Evolutionary conservation across 1,140 invertebrate genomes (phyloP), one percentile per base, ranked within the genome.

Genomic region (Drosophila bipectinata): DNA sequence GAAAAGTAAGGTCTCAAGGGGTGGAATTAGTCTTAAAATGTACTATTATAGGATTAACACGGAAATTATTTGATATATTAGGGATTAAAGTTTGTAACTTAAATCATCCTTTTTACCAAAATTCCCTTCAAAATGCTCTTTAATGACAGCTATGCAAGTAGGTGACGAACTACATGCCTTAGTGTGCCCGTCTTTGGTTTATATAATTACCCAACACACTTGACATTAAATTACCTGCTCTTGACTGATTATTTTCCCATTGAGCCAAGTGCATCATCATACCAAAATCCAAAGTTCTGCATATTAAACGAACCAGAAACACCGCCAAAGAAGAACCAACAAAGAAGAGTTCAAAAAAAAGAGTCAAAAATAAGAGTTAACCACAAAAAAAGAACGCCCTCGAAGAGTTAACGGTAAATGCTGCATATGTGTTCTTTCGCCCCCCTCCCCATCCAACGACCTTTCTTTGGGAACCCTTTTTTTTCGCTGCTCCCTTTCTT

Each of bases 361-460:
- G 15, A 15, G 15, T 15, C 15, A 73, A 59, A 37, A 37, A 37
- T n/a, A 37, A 37, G 26, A 28, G 6, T 73, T 64, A 67, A 75
- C 61, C 54, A 75, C 72, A 75, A 28, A 52, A 51, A 74, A 64
- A 63, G 61, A 64, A 56, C 61, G 71, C 72, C 60, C 69, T 73
- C 69, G 45, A 58, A 74, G 71, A 62, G 51, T 63, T 85, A 88
- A 87, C 82, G 83, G 82, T 87, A 87, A 87, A 88, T 73, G 82
- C 66, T 87, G 82, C 82, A 87, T 88, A 79, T 82, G 75, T 71
- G 74, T 62, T 71, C 39, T 18, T n/a, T n/a, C 10, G 15, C 51
- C 10, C 24, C 18, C 3, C 15, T 54, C 18, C 26, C n/a, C 30
- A 15, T 30, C 26, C 39, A 28, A 0, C 44, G 26, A 37, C 34